phyloP scores from a whole-genome alignment of 2,113 vertebrate species.

The Sceloporus undulatus region DNA sequence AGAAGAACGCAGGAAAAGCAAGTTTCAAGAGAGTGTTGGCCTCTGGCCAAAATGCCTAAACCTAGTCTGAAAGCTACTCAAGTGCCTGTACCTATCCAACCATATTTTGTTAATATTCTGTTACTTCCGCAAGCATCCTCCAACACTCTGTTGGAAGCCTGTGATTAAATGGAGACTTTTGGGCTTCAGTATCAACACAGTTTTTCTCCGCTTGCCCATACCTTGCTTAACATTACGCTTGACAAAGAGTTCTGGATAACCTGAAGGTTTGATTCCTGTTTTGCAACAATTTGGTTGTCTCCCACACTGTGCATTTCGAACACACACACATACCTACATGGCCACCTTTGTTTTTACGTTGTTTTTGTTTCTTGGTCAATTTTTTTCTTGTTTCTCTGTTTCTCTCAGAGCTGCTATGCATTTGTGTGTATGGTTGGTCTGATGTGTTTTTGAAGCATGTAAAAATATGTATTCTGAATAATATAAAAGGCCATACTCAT shows the following conservation, averaged over 20 bases:
- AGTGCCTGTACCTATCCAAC: neutral
- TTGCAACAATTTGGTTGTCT: neutral
- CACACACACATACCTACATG: neutral
- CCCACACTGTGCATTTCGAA: neutral
- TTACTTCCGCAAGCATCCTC: too few species aligned
- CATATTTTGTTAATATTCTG: too few species aligned
- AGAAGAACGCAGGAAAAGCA: conserved; percentile 17
- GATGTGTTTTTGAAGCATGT: neutral
- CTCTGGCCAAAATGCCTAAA: neutral
- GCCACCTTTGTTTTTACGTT: too few species aligned
- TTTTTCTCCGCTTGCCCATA: neutral
- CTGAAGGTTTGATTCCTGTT: neutral
- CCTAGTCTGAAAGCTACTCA: neutral
- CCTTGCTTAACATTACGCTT: neutral
- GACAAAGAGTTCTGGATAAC: neutral
- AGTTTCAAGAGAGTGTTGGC: conserved; percentile 24
- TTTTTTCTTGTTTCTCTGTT: too few species aligned
- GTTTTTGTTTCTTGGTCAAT: too few species aligned
- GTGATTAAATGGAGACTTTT: too few species aligned
- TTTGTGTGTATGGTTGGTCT: too few species aligned
- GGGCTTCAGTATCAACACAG: neutral
- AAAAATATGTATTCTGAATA: neutral
- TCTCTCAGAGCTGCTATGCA: neutral
- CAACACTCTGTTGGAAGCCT: too few species aligned
- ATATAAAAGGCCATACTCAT: neutral